Evolutionary conservation across 2,113 vertebrate genomes (phyloP), one percentile per base, ranked within the genome.

Genomic region (Paratilapia polleni): DNA sequence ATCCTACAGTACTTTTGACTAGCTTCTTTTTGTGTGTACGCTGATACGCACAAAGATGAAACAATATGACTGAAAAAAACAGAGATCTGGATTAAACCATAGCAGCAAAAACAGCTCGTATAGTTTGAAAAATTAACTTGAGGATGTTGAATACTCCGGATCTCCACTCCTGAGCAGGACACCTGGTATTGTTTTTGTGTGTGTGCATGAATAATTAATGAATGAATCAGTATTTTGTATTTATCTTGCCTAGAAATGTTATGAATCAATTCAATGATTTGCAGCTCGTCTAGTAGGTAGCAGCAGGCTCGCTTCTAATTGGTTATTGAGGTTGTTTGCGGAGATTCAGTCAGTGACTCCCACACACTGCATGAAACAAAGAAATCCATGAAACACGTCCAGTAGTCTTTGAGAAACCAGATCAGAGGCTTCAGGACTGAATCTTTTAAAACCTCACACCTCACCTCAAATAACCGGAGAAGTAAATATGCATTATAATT

Each of bases 131-230:
- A 70, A 80, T 59, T 70, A 89, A 87, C 38, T 9, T 70, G 60
- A 85, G 70, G 87, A 73, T 82, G 89, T 78, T 77, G 77, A 85
- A 76, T 84, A 49, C 31, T 34, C 78, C 28, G 5, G 66, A 26
- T 76, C 80, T 61, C 70, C 78, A 58, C 57, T 70, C 58, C 63
- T 2, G n/a, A 82, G 77, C 64, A 22, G 85, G 83, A 87, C 86
- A 92, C 86, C 91, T 92, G 84, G 84, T 84, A 70, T 86, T 91
- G 87, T 91, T 81, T 85, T 38, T 13, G 43, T 13, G 54, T 47
- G 70, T 47, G 81, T 86, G 76, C 84, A 20, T 91, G 85, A 86
- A 92, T 90, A 91, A 92, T 88, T 84, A 80, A 93, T 85, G 80
- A 89, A 68, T 76, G 74, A 85, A 81, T 84, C 81, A 62, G 66